Conservation (phyloP, 2,797 vertebrate genomes). For the Anas acuta region DNA sequence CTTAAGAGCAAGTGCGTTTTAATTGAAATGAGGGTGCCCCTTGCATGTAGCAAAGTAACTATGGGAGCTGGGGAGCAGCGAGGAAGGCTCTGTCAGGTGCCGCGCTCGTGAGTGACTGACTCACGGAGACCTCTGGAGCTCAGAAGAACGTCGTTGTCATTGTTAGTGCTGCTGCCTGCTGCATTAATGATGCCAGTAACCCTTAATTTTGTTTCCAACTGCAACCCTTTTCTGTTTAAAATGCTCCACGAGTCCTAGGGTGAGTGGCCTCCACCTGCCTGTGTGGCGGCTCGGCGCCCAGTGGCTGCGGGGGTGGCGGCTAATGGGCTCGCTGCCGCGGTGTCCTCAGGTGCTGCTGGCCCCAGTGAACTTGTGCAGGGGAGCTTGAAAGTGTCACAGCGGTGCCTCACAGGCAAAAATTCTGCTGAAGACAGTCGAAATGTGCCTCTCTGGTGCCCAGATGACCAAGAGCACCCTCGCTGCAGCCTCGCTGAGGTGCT, state of each 20-base stretch:
- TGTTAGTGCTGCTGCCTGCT: neutral
- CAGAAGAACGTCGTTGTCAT: neutral
- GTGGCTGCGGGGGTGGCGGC: neutral
- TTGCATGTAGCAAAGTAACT: neutral
- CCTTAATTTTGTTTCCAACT: neutral
- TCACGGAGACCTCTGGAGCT: neutral
- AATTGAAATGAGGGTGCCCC: neutral
- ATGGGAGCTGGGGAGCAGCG: neutral
- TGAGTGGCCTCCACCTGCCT: neutral
- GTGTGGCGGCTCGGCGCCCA: neutral
- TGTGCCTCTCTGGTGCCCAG: neutral
- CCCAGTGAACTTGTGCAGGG: neutral
- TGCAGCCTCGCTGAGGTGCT: accelerated
- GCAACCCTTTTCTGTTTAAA: neutral
- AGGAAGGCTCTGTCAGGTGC: neutral
- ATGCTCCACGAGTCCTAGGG: neutral
- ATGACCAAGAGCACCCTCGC: neutral
- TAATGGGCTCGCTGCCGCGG: neutral
- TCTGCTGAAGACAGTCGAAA: neutral
- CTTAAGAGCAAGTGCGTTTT: neutral
- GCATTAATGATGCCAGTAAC: neutral
- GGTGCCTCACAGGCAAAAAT: accelerated
- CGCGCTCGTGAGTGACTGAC: neutral
- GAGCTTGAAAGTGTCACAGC: neutral
- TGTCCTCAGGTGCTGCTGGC: accelerated